These are phyloP conservation scores for Gonatopus flavifemur DNA, from an alignment of 1,140 invertebrate species.

Conservation along the genomic window DNA sequence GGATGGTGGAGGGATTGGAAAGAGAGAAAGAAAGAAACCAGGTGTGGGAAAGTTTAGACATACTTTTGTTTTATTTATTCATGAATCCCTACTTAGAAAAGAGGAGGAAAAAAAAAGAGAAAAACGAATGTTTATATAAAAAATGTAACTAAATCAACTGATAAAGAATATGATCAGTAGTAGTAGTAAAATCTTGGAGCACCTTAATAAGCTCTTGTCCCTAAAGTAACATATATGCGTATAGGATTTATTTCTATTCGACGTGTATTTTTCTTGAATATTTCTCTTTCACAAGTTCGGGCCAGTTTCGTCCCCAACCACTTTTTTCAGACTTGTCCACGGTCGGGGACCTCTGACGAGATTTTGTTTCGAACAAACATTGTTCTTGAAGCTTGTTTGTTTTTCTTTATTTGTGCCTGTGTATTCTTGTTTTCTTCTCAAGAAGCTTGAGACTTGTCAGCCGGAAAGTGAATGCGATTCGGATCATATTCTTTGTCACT, in stretches of 20 bases:
- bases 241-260: no score
- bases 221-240: conserved; percentile 42
- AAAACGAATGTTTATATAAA: conserved; percentile 23
- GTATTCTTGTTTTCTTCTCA: conserved; percentile 48
- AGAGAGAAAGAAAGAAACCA: conserved; percentile 16
- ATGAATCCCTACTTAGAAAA: no score
- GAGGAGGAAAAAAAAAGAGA: no score
- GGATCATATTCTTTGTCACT: conserved; percentile 60
- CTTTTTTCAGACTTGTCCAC: conserved; percentile 37
- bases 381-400: conserved; percentile 43
- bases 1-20: conserved; percentile 50
- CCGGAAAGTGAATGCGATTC: conserved; percentile 50
- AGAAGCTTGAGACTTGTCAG: conserved; percentile 56
- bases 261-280: conserved; percentile 42
- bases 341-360: conserved; percentile 39
- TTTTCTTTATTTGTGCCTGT: conserved; percentile 25
- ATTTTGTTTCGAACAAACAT: no score
- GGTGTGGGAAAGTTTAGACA: no score
- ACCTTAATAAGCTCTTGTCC: conserved; percentile 40
- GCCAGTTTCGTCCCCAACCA: conserved; percentile 44
- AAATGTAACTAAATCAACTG: conserved; percentile 42
- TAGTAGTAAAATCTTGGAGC: conserved; percentile 41
- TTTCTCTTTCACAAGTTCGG: conserved; percentile 36
- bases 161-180: conserved; percentile 58
- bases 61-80: conserved; percentile 24